Base-by-base conservation (phyloP, 2,797 vertebrate species). In the Falco berigora region DNA sequence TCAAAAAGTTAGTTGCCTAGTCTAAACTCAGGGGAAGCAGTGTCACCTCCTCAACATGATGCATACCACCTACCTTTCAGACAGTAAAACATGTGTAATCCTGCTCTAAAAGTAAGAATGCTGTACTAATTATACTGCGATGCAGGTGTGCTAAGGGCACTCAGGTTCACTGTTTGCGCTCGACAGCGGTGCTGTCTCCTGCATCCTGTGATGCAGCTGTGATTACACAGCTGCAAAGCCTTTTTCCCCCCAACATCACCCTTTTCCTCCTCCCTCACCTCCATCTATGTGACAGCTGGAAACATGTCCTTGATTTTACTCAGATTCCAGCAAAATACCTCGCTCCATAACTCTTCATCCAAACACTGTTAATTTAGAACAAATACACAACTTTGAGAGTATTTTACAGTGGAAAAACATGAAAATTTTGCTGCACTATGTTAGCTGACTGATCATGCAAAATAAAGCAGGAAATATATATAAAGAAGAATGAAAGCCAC, bases 111-210 rank as follows among this genome's bases (percentile, higher is more conserved):
- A 66, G 20, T 34, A 42, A 53, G 49, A 72, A 15, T 2, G 0
- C 34, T 81, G 14, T 67, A 40, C 38, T 72, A 86, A 84, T 81
- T 55, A 81, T 30, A 36, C 38, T 27, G 64, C 86, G 34, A 17
- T 44, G 69, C 92, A 96, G 90, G 86, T 94, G 86, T 83, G 71
- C 50, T 94, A 55, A 71, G 84, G 78, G 84, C 78, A 80, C 50
- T 53, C 24, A 59, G 69, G 69, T 93, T 92, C 3, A 2, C 69
- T 46, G 81, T 38, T 90, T 4, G 4, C 30, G 25, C 21, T 81
- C 2, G 0, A 30, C 16, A 84, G 25, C 44, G 62, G 15, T 32
- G 38, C 19, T 92, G 38, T 58, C 82, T 90, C 50, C 62, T 86
- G 62, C 62, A 63, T 50, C 69, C 62, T 88, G 53, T 28, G 50